These are phyloP conservation scores for Clangula hyemalis DNA, from an alignment of 2,797 vertebrate species.

Conservation along the genomic window DNA sequence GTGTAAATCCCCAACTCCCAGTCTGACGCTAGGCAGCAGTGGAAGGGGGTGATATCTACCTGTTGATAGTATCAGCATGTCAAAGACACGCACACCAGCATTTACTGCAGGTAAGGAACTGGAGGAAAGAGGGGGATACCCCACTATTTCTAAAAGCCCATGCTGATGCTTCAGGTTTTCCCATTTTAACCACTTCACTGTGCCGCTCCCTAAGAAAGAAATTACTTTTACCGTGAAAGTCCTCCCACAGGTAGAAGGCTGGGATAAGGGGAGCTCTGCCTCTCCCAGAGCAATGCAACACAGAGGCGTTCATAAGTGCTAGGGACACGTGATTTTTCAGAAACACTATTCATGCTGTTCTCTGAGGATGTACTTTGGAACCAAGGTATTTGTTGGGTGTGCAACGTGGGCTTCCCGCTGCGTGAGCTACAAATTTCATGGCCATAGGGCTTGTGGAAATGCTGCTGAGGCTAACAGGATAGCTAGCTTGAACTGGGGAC, in stretches of 20 bases:
- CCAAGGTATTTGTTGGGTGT: neutral
- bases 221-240: neutral
- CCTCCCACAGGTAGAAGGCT: neutral
- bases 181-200: neutral
- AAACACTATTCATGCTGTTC: neutral
- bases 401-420: neutral
- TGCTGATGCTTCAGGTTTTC: neutral
- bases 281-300: neutral
- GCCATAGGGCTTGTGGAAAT: neutral
- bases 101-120: neutral
- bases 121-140: neutral
- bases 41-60: neutral
- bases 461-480: neutral
- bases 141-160: neutral
- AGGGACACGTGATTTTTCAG: neutral
- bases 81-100: neutral
- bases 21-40: neutral
- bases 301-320: neutral
- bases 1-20: neutral
- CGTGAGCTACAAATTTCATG: neutral
- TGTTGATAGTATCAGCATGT: neutral
- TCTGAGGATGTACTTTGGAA: slow-evolving; percentile 25
- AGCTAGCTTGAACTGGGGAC: neutral
- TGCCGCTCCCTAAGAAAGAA: neutral
- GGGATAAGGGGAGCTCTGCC: neutral